A percentile compares a stretch with the other conserved stretches of the same genome.
phyloP scores from a whole-genome alignment of 2,797 vertebrate species.

The Microctenopoma steveboyesi region DNA sequence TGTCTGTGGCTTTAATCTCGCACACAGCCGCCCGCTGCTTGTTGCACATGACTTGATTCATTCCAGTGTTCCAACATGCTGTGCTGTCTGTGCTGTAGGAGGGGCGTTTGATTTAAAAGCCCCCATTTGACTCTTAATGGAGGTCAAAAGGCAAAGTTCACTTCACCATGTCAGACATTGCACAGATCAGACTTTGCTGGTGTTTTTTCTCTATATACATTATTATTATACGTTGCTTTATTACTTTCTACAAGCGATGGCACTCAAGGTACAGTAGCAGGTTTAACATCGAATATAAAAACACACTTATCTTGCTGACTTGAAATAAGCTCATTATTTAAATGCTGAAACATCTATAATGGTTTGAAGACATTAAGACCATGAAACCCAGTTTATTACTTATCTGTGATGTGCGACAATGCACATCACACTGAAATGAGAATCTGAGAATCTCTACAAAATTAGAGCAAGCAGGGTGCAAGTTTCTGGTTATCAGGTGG shows the following conservation, averaged over 20 bases:
- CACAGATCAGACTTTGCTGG: slow-evolving; percentile 1
- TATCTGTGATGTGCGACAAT: slow-evolving; percentile 14
- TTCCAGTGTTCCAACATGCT: slow-evolving; percentile 73
- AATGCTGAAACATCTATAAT: background rate
- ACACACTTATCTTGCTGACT: slow-evolving; percentile 43
- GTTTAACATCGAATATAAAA: slow-evolving; percentile 24
- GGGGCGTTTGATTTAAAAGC: slow-evolving; percentile 50
- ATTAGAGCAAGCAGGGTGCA: slow-evolving; percentile 2
- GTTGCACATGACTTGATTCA: slow-evolving; percentile 64
- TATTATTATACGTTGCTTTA: background rate
- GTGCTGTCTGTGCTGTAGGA: slow-evolving; percentile 49
- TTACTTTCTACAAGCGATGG: background rate
- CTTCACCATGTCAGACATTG: slow-evolving; percentile 21
- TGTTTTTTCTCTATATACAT: background rate
- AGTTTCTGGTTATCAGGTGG: slow-evolving; percentile 17
- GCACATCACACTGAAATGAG: slow-evolving; percentile 16
- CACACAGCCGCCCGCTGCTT: slow-evolving; percentile 40
- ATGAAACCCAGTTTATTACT: slow-evolving; percentile 9
- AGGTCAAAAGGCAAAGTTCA: slow-evolving; percentile 41
- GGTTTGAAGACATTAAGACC: slow-evolving; percentile 26
- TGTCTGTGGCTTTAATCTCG: slow-evolving; percentile 49
- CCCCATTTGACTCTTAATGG: slow-evolving; percentile 40
- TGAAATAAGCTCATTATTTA: slow-evolving; percentile 51
- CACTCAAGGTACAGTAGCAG: background rate
- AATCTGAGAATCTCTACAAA: slow-evolving; percentile 2